Evolutionary conservation across 2,888 invertebrate species (phyloP).

Genomic region (Oegoconia quadripuncta): DNA sequence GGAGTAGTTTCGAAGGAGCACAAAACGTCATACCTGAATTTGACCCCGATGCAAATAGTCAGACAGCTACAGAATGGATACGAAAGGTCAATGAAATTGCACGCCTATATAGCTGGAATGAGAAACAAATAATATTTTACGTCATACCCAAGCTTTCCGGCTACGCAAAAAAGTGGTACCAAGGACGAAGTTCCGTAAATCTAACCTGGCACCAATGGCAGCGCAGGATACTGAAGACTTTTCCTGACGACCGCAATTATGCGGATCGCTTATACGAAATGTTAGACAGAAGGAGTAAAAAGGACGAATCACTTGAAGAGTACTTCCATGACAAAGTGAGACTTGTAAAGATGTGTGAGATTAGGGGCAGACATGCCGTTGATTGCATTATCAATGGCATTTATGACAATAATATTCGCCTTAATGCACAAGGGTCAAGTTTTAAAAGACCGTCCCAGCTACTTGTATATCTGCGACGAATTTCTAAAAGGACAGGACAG

Average conservation of each 20-base stretch:
- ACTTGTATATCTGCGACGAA: conserved; percentile 8
- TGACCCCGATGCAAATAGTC: conserved; percentile 12
- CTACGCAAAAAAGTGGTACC: conserved; percentile 22
- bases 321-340: conserved; percentile 16
- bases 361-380: conserved; percentile 14
- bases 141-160: conserved; percentile 24
- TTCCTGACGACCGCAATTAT: conserved; percentile 22
- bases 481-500: conserved; percentile 1
- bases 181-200: conserved; percentile 14
- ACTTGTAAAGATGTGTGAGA: conserved; percentile 14
- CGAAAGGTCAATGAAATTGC: conserved; percentile 20
- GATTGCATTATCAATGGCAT: conserved; percentile 16
- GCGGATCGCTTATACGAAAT: conserved; percentile 19
- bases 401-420: conserved; percentile 9
- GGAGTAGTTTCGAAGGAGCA: neutral
- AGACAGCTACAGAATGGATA: conserved; percentile 15
- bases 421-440: conserved; percentile 10
- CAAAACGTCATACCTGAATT: conserved; percentile 12
- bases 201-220: conserved; percentile 23
- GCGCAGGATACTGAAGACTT: conserved; percentile 16
- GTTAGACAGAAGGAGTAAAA: conserved; percentile 15
- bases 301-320: conserved; percentile 19
- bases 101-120: conserved; percentile 19
- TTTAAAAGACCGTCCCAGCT: conserved; percentile 6
- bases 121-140: conserved; percentile 17